phyloP scores from a whole-genome alignment of 2,888 invertebrate genomes.

The Acanthosepion esculentum region DNA sequence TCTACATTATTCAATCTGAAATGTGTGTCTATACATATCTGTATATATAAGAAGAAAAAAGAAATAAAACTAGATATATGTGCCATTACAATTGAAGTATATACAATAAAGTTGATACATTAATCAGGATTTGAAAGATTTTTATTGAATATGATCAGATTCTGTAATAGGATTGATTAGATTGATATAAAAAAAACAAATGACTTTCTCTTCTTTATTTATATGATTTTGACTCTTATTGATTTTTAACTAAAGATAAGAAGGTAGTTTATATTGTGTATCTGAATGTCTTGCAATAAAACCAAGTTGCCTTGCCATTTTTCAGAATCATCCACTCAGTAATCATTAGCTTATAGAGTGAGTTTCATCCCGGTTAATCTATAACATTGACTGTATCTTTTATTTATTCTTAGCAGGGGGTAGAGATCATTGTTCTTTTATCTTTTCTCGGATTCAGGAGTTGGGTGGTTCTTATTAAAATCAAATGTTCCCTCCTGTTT shows the following conservation, averaged over 20 bases:
- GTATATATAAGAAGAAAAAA: neutral
- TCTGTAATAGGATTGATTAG: slow-evolving; percentile 15
- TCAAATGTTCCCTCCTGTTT: neutral
- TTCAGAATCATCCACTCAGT: neutral
- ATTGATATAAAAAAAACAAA: neutral
- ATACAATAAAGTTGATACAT: too few relatives aligned
- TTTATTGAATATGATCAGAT: neutral
- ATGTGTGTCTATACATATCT: neutral
- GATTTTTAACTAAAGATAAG: neutral
- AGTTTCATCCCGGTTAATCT: neutral
- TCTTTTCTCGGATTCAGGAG: neutral
- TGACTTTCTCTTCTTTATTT: neutral
- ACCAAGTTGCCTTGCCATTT: neutral
- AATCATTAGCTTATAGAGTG: neutral
- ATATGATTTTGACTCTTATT: neutral
- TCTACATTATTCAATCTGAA: neutral
- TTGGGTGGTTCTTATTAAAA: neutral
- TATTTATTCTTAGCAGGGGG: slow-evolving; percentile 18
- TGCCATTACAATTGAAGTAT: neutral
- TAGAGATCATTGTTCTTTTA: neutral
- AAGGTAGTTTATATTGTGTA: neutral
- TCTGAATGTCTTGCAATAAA: neutral
- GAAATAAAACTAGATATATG: neutral
- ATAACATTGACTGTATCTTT: neutral
- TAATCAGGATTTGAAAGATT: too few relatives aligned